Evolutionary conservation across 2,113 vertebrate species (phyloP).

Genomic region (Pluvianellus socialis): DNA sequence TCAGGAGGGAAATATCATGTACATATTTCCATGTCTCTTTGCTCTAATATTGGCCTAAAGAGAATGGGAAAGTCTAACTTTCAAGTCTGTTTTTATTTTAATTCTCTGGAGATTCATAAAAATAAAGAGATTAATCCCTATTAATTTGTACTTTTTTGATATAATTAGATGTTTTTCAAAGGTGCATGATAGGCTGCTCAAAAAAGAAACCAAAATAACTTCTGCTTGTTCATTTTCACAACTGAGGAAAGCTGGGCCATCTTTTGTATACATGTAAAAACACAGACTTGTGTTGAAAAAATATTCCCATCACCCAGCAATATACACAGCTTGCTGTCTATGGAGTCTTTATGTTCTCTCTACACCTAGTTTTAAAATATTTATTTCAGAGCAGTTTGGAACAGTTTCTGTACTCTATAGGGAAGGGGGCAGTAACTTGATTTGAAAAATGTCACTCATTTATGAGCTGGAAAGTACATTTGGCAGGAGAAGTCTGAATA

Average conservation of each 20-base stretch:
- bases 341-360: not conserved
- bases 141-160: not conserved
- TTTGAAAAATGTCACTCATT: not conserved
- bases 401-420: not conserved
- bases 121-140: not conserved
- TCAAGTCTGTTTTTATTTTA: not conserved
- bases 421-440: not conserved
- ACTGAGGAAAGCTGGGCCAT: not conserved
- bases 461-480: not conserved
- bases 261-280: not conserved
- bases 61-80: not conserved
- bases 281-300: not conserved
- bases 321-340: not conserved
- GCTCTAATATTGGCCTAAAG: not conserved
- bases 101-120: not conserved
- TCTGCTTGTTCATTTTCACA: not conserved
- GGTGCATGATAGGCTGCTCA: not conserved
- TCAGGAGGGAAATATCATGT: not conserved
- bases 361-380: not conserved
- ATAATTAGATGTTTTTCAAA: not conserved
- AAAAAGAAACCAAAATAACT: not conserved
- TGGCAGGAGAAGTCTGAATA: not conserved
- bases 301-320: not conserved
- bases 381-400: not conserved
- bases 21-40: not conserved